Evolutionary conservation across 2,888 invertebrate species (phyloP), one percentile per base, ranked within the genome.

Genomic region (Drosophila koepferae): DNA sequence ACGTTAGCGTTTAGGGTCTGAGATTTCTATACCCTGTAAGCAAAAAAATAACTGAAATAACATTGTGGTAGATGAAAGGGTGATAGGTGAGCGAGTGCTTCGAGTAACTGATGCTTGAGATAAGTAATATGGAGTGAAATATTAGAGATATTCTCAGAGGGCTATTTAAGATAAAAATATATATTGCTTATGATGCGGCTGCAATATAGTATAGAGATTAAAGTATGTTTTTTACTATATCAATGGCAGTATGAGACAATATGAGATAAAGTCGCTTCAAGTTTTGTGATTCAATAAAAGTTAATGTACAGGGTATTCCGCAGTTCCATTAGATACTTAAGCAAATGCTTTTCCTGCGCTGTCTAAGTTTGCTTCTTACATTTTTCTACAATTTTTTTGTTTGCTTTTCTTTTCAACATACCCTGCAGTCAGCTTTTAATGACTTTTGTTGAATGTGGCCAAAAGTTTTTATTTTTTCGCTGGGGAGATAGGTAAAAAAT

Each of bases 401-500:
- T 55, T 62, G 48, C 16, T 40, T 5, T 5, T 6, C 28, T 6
- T 6, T 14, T 20, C 6, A 20, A 20, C 58, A 62, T 65, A 80
- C 78, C 79, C 65, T 67, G 72, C 72, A 86, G 81, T 79, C 61
- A 75, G 73, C 60, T 90, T 89, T 89, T 81, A 90, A 90, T 82
- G 83, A 90, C 81, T 81, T 81, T 89, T 77, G 75, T 48, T 38
- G 71, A 77, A 63, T 72, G 71, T 59, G 74, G 62, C 63, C 56
- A 76, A 86, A 87, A 75, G 8, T 23, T 82, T 81, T 72, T 43
- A n/a, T 14, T n/a, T 34, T 28, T 1, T 28, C 28, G 34, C 9
- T 16, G 16, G 2, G 40, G 49, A n/a, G 10, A 8, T 6, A 18
- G 41, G 54, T 34, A 34, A 60, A 70, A 68, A 74, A 81, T 70